Evolutionary conservation across 2,113 vertebrate genomes (phyloP).

Genomic region (Sinocyclocheilus anophthalmus): DNA sequence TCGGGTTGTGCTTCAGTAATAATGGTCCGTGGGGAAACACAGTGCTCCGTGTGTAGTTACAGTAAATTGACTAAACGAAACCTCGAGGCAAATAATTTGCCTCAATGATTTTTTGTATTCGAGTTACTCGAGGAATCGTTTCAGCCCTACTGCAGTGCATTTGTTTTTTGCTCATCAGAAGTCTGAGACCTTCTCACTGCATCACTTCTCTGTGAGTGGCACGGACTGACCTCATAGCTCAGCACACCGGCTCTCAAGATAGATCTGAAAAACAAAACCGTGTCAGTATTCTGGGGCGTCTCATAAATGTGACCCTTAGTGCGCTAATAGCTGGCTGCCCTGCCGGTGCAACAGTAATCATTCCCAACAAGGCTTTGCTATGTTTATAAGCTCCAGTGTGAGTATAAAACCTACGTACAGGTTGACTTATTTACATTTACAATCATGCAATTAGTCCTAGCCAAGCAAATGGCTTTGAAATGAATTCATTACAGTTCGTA

Average conservation of each 20-base stretch:
- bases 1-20: too few relatives aligned
- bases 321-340: constrained; percentile 35
- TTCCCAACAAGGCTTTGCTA: neutral
- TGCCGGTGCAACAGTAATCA: constrained; percentile 31
- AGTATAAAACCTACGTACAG: neutral
- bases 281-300: constrained; percentile 39
- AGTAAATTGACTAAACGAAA: too few relatives aligned
- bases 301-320: constrained; percentile 40
- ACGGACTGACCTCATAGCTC: constrained; percentile 35
- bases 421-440: neutral
- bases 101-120: too few relatives aligned
- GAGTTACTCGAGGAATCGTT: too few relatives aligned
- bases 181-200: constrained; percentile 31
- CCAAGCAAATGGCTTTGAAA: neutral
- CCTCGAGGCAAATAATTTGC: too few relatives aligned
- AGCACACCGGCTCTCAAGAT: constrained; percentile 37
- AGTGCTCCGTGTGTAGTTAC: too few relatives aligned
- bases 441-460: neutral
- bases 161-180: constrained; percentile 22
- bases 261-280: constrained; percentile 46
- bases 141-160: neutral
- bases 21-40: too few relatives aligned
- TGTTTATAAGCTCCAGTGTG: neutral
- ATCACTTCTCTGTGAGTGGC: constrained; percentile 7
- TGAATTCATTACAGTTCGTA: neutral